Conservation (phyloP, 2,797 vertebrate genomes). For the Hydrocynus forskahlii region DNA sequence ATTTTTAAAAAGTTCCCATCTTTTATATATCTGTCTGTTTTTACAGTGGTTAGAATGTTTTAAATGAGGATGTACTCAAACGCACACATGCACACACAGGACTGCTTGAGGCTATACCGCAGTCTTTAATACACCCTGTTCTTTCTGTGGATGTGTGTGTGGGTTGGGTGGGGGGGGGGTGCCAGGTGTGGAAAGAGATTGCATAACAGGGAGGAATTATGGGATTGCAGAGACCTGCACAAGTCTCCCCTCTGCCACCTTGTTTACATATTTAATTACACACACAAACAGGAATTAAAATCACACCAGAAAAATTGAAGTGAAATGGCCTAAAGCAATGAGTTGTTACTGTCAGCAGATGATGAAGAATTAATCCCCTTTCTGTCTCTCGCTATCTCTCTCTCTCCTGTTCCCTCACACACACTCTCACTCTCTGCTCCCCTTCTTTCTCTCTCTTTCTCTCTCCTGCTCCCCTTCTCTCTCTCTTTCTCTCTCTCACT, state of each 20-base stretch:
- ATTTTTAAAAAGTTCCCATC: no score
- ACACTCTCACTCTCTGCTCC: slow-evolving; percentile 23
- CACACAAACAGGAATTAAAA: background rate
- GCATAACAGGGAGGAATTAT: slow-evolving; percentile 49
- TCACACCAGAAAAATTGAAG: slow-evolving; percentile 26
- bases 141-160: background rate
- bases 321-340: background rate
- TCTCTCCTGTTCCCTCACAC: slow-evolving; percentile 29
- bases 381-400: slow-evolving; percentile 31
- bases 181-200: slow-evolving; percentile 37
- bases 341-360: background rate
- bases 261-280: slow-evolving; percentile 33
- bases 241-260: slow-evolving; percentile 10
- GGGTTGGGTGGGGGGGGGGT: background rate
- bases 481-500: background rate
- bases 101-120: slow-evolving; percentile 26
- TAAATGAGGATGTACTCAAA: background rate
- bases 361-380: slow-evolving; percentile 14
- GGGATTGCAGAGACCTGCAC: slow-evolving; percentile 35
- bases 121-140: slow-evolving; percentile 22
- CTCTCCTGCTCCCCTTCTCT: slow-evolving; percentile 21
- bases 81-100: background rate
- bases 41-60: background rate
- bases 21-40: no score
- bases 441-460: slow-evolving; percentile 48